Evolutionary conservation across 1,140 invertebrate species (phyloP).

Genomic region (Rhagoletis zephyria): DNA sequence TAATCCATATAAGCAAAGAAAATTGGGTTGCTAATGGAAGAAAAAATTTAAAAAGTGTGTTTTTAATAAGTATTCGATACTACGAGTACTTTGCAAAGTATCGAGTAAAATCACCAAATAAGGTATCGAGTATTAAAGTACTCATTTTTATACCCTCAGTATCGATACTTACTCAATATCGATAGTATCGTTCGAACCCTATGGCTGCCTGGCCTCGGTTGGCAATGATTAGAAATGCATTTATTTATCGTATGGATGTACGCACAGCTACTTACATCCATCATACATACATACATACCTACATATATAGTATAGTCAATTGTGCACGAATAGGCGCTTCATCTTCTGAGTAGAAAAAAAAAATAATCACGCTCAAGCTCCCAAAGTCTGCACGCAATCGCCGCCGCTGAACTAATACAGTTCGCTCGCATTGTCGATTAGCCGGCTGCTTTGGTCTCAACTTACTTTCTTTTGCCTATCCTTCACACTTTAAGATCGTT

Average conservation of each 20-base stretch:
- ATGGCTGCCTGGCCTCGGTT: not conserved
- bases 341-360: too few species aligned
- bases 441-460: not conserved
- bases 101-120: too few species aligned
- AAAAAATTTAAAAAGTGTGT: too few species aligned
- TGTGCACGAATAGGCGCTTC: too few species aligned
- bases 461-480: not conserved
- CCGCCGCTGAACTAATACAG: not conserved
- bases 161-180: not conserved
- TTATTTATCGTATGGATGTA: not conserved
- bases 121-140: too few species aligned
- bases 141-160: too few species aligned
- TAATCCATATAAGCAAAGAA: too few species aligned
- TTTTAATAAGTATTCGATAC: too few species aligned
- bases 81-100: too few species aligned
- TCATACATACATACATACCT: too few species aligned
- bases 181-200: not conserved
- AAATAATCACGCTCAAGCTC: not conserved
- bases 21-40: too few species aligned
- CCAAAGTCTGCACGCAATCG: constrained; percentile 14
- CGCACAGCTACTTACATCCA: too few species aligned
- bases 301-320: not conserved
- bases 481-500: not conserved
- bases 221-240: constrained; percentile 17
- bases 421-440: not conserved